phyloP scores from a whole-genome alignment of 2,797 vertebrate genomes.

The Coranthus polyacanthus region DNA sequence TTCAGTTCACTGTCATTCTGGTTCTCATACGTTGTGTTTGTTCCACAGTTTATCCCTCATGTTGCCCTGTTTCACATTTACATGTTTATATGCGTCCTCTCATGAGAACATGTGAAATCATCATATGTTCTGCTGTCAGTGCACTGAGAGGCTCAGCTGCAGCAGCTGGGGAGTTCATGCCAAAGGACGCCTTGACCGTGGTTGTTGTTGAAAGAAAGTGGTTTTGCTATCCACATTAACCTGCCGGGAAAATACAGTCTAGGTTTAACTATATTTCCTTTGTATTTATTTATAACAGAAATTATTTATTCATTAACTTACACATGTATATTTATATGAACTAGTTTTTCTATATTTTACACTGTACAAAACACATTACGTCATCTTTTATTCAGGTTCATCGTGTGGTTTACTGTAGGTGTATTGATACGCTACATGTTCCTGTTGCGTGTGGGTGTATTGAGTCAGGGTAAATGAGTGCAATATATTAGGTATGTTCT shows the following conservation, averaged over 20 bases:
- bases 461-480: conserved; percentile 27
- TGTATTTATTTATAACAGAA: conserved; percentile 28
- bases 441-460: conserved; percentile 42
- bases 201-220: not conserved
- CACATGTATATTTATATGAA: conserved; percentile 20
- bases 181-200: conserved; percentile 5
- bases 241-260: not conserved
- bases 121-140: conserved; percentile 4
- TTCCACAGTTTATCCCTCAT: not conserved
- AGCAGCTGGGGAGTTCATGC: not conserved
- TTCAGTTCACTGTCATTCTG: not conserved
- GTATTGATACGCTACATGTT: conserved; percentile 34
- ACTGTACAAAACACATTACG: not conserved
- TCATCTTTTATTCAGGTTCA: not conserved
- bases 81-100: not conserved
- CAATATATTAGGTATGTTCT: conserved; percentile 32
- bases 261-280: not conserved
- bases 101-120: not conserved
- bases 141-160: conserved; percentile 3
- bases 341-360: not conserved
- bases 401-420: conserved; percentile 27
- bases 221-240: not conserved
- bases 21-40: conserved; percentile 15
- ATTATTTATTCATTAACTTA: conserved; percentile 10
- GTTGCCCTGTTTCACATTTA: conserved; percentile 9